phyloP scores from a whole-genome alignment of 2,797 vertebrate species.

The Sphaeramia orbicularis region DNA sequence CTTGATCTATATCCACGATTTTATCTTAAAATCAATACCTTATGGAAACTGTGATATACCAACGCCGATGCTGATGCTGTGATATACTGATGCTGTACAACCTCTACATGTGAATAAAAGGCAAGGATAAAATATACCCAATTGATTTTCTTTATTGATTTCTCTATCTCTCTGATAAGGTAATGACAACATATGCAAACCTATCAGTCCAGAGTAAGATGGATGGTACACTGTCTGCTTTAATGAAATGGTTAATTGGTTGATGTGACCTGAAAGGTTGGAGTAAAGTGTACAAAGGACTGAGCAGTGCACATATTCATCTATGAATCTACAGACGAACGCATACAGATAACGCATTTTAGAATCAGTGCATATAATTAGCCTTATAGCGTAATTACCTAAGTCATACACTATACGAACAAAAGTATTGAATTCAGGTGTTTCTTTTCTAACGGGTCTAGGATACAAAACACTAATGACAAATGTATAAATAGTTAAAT shows the following conservation, averaged over 20 bases:
- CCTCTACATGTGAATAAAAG: slow-evolving; percentile 86
- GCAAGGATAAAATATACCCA: slow-evolving; percentile 55
- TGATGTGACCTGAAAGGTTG: slow-evolving; percentile 5
- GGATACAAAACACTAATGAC: too few species aligned
- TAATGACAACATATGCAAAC: slow-evolving; percentile 36
- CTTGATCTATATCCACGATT: slow-evolving; percentile 89
- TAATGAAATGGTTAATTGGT: slow-evolving; percentile 33
- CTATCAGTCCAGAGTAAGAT: slow-evolving; percentile 21
- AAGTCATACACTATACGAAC: too few species aligned
- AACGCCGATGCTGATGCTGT: too few species aligned
- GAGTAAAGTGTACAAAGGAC: slow-evolving; percentile 9
- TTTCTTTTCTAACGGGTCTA: too few species aligned
- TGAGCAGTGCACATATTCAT: background rate
- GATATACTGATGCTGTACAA: too few species aligned
- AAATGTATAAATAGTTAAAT: too few species aligned
- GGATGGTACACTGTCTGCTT: slow-evolving; percentile 19
- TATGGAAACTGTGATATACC: slow-evolving; percentile 86
- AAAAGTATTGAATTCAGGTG: too few species aligned
- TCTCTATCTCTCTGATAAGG: slow-evolving; percentile 86
- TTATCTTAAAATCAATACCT: slow-evolving; percentile 92
- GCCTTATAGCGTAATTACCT: too few species aligned
- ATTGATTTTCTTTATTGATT: slow-evolving; percentile 89
- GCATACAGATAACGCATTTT: background rate
- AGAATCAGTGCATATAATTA: too few species aligned
- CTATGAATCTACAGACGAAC: slow-evolving; percentile 8